Conservation (phyloP, 2,113 vertebrate genomes). For the Hippocampus guttulatus region DNA sequence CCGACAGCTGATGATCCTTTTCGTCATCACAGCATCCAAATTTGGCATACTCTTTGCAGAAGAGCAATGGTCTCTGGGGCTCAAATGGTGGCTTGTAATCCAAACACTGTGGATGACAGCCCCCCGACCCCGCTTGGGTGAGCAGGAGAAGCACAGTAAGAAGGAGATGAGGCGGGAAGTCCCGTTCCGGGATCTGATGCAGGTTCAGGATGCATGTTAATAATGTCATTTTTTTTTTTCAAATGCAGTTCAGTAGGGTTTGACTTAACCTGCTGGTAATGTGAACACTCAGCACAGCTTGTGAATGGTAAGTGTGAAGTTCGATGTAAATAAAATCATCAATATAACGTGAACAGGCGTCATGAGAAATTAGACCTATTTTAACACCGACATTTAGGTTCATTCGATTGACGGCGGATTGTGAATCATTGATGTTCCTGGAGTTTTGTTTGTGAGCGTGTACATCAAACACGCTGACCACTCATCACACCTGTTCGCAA, state of each 20-base stretch:
- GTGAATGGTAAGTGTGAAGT: background rate
- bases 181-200: constrained; percentile 7
- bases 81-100: constrained; percentile 80
- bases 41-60: constrained; percentile 75
- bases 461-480: constrained; percentile 35
- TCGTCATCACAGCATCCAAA: constrained; percentile 77
- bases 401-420: background rate
- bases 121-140: constrained; percentile 44
- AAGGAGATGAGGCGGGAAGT: constrained; percentile 10
- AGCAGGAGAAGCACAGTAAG: constrained; percentile 50
- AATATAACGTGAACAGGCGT: background rate
- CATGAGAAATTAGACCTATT: constrained; percentile 12
- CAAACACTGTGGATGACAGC: constrained; percentile 74
- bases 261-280: background rate
- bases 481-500: constrained; percentile 54
- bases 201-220: constrained; percentile 7
- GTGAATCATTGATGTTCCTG: constrained; percentile 13
- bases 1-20: constrained; percentile 62
- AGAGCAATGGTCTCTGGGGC: constrained; percentile 69
- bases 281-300: constrained; percentile 8
- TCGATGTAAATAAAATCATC: background rate
- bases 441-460: constrained; percentile 5
- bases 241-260: constrained; percentile 15
- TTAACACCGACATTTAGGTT: constrained; percentile 17
- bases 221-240: constrained; percentile 35